phyloP scores from a whole-genome alignment of 2,888 invertebrate genomes.

The Trachelus tabidus region DNA sequence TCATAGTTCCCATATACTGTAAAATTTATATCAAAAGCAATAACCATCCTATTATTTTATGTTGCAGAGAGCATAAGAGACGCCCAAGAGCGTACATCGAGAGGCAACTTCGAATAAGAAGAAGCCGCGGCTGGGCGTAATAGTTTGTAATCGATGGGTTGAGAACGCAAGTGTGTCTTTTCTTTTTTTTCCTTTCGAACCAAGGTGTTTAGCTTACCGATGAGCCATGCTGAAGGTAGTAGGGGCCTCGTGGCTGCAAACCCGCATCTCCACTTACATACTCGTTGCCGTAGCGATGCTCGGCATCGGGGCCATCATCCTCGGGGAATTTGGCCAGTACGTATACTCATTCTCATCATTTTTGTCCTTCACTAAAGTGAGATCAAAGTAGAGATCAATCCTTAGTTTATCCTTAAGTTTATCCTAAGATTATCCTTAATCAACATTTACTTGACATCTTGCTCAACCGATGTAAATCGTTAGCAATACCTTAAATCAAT shows the following conservation, averaged over 20 bases:
- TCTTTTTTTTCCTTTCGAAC: conserved; percentile 34
- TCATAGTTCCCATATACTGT: no score
- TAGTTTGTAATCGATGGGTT: conserved; percentile 64
- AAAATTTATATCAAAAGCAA: no score
- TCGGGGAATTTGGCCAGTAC: conserved; percentile 78
- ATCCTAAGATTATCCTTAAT: neutral
- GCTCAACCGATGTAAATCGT: neutral
- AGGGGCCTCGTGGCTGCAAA: conserved; percentile 82
- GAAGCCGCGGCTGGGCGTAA: conserved; percentile 38
- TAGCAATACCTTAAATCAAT: neutral
- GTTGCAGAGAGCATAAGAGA: conserved; percentile 34
- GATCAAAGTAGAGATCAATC: neutral
- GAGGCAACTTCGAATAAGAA: conserved; percentile 35
- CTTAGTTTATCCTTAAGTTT: no score
- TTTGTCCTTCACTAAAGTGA: neutral
- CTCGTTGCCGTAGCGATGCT: conserved; percentile 76
- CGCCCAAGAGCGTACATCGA: conserved; percentile 17
- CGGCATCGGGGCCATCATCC: conserved; percentile 76
- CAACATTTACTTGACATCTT: neutral
- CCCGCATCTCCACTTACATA: conserved; percentile 79
- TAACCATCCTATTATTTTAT: conserved; percentile 1
- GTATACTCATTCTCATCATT: conserved; percentile 25
- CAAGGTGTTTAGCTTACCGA: conserved; percentile 57
- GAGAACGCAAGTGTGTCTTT: conserved; percentile 53
- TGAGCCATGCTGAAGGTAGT: conserved; percentile 79